Evolutionary conservation across 2,888 invertebrate species (phyloP).

Genomic region (Parelbella ahira): DNA sequence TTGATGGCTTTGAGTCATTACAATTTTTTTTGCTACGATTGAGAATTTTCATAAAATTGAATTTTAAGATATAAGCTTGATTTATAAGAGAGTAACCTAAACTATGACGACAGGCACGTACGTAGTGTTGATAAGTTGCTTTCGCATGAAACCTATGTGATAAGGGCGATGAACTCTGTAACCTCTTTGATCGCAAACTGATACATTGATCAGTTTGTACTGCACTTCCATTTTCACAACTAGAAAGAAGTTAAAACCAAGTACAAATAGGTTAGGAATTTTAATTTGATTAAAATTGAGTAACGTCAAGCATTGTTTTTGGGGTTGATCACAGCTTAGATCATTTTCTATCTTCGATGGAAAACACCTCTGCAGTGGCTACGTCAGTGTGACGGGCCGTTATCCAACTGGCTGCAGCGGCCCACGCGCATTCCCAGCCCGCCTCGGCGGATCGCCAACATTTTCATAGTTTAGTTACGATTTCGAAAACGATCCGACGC

Average conservation of each 20-base stretch:
- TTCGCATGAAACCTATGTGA: conserved; percentile 6
- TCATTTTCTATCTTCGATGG: conserved; percentile 61
- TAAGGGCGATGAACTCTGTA: conserved; percentile 19
- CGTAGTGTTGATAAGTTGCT: not conserved
- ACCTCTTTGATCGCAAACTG: conserved; percentile 1
- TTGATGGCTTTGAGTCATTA: too few species aligned
- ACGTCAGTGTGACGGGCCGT: conserved; percentile 67
- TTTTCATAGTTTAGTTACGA: conserved; percentile 80
- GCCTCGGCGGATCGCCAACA: conserved; percentile 73
- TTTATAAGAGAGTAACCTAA: too few species aligned
- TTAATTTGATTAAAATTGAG: not conserved
- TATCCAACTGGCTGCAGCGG: conserved; percentile 68
- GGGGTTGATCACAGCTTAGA: conserved; percentile 28
- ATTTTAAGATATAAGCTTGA: too few species aligned
- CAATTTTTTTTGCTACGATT: too few species aligned
- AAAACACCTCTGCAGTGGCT: conserved; percentile 76
- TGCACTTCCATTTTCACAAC: not conserved
- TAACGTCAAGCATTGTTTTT: conserved; percentile 12
- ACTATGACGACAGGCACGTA: too few species aligned
- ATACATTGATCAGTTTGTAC: conserved; percentile 2
- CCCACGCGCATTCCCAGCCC: conserved; percentile 74
- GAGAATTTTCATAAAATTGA: too few species aligned
- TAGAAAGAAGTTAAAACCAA: too few species aligned
- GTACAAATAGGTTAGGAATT: not conserved
- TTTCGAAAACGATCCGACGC: conserved; percentile 81